phyloP scores from a whole-genome alignment of 1,140 invertebrate genomes.

The Drosophila lacertosa region DNA sequence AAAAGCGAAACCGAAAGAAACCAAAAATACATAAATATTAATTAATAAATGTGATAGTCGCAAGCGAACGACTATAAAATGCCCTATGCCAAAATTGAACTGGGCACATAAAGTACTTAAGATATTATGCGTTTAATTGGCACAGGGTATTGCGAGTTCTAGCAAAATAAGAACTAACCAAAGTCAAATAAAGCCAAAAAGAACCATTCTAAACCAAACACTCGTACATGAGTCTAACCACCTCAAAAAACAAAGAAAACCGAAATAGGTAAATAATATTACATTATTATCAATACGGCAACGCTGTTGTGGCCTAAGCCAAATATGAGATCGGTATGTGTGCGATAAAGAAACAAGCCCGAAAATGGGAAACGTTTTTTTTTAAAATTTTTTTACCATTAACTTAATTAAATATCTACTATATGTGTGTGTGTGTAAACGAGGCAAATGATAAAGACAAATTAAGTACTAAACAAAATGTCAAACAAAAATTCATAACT shows the following conservation, averaged over 20 bases:
- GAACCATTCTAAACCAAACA: neutral
- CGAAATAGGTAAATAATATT: neutral
- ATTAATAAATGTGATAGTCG: conserved; percentile 51
- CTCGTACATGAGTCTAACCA: neutral
- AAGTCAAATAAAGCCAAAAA: conserved; percentile 25
- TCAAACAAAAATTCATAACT: neutral
- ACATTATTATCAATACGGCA: neutral
- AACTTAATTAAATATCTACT: conserved; percentile 46
- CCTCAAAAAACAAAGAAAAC: conserved; percentile 2
- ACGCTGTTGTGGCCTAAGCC: conserved; percentile 16
- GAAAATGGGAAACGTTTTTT: conserved; percentile 37
- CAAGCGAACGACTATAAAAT: conserved; percentile 47
- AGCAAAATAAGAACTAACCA: conserved; percentile 14
- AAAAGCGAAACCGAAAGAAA: conserved; percentile 8
- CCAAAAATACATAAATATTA: neutral
- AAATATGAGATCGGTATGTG: conserved; percentile 27
- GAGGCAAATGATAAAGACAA: too few species aligned
- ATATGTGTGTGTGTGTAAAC: conserved; percentile 14
- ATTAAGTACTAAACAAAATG: neutral
- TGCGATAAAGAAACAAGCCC: conserved; percentile 19
- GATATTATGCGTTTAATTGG: neutral
- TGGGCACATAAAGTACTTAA: neutral
- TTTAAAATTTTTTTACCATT: conserved; percentile 75
- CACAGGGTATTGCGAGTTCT: conserved; percentile 3
- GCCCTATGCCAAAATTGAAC: conserved; percentile 39